A percentile compares a stretch with the other conserved stretches of the same genome.
These are phyloP conservation scores for Liparis tanakae DNA, from an alignment of 2,797 vertebrate genomes.

Conservation along the genomic window DNA sequence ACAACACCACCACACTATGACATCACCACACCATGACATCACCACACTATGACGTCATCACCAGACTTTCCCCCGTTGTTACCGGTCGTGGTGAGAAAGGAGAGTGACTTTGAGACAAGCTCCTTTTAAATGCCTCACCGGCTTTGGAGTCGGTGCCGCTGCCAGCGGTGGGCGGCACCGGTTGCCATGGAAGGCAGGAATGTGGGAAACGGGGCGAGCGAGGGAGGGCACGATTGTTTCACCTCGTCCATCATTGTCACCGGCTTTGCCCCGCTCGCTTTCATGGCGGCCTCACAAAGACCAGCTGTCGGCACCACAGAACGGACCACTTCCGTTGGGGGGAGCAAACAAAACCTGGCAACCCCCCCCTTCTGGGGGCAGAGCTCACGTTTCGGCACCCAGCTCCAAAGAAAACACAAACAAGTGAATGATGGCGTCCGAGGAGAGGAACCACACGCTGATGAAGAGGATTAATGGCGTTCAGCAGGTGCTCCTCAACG, in stretches of 20 bases:
- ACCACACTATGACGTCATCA: conserved; percentile 1
- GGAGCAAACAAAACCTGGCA: conserved; percentile 63
- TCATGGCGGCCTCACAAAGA: conserved; percentile 77
- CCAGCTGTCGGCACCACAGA: conserved; percentile 69
- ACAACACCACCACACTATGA: not conserved
- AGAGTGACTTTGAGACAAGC: not conserved
- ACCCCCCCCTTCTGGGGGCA: conserved; percentile 24
- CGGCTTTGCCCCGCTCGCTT: conserved; percentile 55
- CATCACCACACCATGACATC: not conserved
- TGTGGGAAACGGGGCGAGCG: conserved; percentile 60
- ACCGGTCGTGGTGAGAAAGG: not conserved
- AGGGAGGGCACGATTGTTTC: conserved; percentile 67
- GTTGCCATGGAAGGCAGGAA: conserved; percentile 71
- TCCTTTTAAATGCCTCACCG: conserved; percentile 17
- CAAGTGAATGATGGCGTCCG: conserved; percentile 60
- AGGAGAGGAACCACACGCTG: conserved; percentile 57
- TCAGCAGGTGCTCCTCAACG: too few species aligned
- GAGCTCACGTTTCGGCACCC: conserved; percentile 64
- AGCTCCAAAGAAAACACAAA: conserved; percentile 49
- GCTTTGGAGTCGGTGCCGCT: not conserved
- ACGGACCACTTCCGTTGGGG: conserved; percentile 78
- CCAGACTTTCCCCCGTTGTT: not conserved
- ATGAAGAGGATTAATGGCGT: too few species aligned
- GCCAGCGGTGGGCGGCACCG: conserved; percentile 31
- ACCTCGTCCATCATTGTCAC: conserved; percentile 81